Evolutionary conservation across 2,888 invertebrate species (phyloP).

Genomic region (Drosophila macrothrix): DNA sequence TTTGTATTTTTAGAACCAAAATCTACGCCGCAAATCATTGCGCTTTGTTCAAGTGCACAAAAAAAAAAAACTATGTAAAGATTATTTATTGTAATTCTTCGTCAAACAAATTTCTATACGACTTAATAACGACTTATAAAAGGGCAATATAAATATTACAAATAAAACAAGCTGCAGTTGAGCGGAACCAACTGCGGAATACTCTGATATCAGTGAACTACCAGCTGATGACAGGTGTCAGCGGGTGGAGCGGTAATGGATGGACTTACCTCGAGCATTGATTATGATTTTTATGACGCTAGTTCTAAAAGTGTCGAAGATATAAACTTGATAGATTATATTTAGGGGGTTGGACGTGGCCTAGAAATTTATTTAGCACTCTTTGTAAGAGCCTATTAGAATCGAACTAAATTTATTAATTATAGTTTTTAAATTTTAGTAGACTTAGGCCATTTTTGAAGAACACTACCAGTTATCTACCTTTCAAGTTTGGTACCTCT

Average conservation of each 20-base stretch:
- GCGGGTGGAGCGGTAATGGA: neutral
- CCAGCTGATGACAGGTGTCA: neutral
- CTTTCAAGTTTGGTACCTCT: neutral
- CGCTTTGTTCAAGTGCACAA: conserved; percentile 2
- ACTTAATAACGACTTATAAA: conserved; percentile 30
- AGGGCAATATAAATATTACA: conserved; percentile 21
- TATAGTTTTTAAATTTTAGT: neutral
- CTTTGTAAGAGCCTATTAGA: neutral
- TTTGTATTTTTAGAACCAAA: neutral
- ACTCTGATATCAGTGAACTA: neutral
- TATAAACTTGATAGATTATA: neutral
- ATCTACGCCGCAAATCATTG: conserved; percentile 33
- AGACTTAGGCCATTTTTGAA: neutral
- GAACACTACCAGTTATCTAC: neutral
- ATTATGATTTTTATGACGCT: neutral
- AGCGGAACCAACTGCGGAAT: neutral
- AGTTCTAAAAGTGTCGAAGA: neutral
- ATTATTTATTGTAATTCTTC: conserved; percentile 13
- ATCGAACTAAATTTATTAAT: neutral
- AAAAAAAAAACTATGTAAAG: neutral
- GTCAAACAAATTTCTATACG: conserved; percentile 31
- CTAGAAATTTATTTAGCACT: neutral
- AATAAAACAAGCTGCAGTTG: neutral
- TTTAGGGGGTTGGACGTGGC: neutral
- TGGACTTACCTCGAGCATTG: neutral